These are phyloP conservation scores for Synanthedon andrenaeformis DNA, from an alignment of 2,888 invertebrate species.

Conservation along the genomic window DNA sequence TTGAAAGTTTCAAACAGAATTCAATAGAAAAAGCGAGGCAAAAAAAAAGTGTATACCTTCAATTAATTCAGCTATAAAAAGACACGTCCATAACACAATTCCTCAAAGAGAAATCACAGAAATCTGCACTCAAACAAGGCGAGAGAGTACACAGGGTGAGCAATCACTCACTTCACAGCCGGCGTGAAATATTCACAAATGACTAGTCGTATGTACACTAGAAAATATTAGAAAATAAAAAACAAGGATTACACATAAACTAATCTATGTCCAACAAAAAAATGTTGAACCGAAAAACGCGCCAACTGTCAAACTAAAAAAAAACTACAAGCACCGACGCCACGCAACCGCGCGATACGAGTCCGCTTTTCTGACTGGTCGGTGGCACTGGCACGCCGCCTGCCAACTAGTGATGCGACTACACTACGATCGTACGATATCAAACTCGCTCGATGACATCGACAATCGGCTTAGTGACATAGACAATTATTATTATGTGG, in stretches of 20 bases:
- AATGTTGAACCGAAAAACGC: conserved; percentile 59
- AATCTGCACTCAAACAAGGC: conserved; percentile 52
- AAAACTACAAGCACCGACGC: conserved; percentile 68
- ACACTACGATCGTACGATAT: conserved; percentile 25
- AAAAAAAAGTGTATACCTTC: conserved; percentile 30
- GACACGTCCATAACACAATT: conserved; percentile 41
- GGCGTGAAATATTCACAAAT: conserved; percentile 57
- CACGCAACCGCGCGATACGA: conserved; percentile 62
- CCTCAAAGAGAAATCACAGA: conserved; percentile 57
- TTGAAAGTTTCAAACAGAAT: not conserved
- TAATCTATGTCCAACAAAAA: conserved; percentile 66
- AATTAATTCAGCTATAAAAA: conserved; percentile 33
- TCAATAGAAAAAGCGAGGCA: not conserved
- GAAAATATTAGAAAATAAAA: conserved; percentile 45
- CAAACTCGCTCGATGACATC: conserved; percentile 23
- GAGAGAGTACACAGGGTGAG: conserved; percentile 54
- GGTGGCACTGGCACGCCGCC: conserved; percentile 3
- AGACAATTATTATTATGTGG: conserved; percentile 36
- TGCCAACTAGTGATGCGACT: conserved; percentile 16
- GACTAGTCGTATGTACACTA: conserved; percentile 53
- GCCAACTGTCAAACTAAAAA: conserved; percentile 68
- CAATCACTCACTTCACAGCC: conserved; percentile 61
- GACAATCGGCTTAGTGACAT: conserved; percentile 24
- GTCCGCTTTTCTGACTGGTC: conserved; percentile 61
- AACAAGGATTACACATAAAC: conserved; percentile 67